Percentiles rank a stretch among this genome's conserved stretches.
Evolutionary conservation across 2,113 vertebrate species (phyloP).

Genomic region (Nesogale talazaci): DNA sequence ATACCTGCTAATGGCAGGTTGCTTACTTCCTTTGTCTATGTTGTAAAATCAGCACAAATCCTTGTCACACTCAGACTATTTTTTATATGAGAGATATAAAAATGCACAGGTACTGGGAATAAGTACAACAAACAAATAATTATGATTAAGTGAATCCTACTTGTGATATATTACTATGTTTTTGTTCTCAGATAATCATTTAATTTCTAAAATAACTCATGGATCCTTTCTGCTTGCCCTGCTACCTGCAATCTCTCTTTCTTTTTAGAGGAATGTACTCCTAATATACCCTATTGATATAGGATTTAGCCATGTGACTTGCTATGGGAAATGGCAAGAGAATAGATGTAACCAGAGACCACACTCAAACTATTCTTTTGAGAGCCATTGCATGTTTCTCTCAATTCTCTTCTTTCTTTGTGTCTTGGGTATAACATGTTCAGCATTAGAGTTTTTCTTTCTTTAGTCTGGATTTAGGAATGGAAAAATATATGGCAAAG

Average conservation of each 20-base stretch:
- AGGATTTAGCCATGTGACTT: not conserved
- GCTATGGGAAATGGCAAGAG: not conserved
- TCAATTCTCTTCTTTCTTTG: not conserved
- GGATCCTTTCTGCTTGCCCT: not conserved
- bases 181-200: not conserved
- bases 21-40: not conserved
- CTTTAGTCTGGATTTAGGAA: not conserved
- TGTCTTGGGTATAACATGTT: not conserved
- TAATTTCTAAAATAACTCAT: not conserved
- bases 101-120: not conserved
- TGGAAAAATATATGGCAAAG: not conserved
- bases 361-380: not conserved
- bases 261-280: not conserved
- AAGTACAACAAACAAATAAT: not conserved
- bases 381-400: not conserved
- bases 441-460: not conserved
- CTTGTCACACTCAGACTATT: not conserved
- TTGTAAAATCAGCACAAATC: not conserved
- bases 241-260: not conserved
- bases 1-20: not conserved
- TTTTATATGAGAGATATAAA: slow-evolving; percentile 33
- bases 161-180: not conserved
- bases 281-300: not conserved
- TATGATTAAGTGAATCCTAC: not conserved
- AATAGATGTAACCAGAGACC: not conserved